Evolutionary conservation across 1,140 invertebrate genomes (phyloP), one percentile per base, ranked within the genome.

Genomic region (Trachymyrmex septentrionalis): DNA sequence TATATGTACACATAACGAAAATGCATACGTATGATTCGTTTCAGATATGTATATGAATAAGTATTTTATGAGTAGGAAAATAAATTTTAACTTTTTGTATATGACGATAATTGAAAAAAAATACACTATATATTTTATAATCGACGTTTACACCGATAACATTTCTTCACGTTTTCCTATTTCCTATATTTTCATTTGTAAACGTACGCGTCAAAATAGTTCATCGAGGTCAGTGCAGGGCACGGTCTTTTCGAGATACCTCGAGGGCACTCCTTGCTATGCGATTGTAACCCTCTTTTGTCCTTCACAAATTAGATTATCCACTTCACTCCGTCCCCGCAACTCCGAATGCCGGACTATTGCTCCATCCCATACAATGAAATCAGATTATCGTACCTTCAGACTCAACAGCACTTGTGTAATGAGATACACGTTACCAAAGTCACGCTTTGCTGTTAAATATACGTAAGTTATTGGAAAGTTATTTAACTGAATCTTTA

Each of bases 41-140:
- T 63, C 10, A n/a, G 1, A 4, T 21, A 21, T 71, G 27, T 63
- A 12, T 67, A 66, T 44, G 12, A 9, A 72, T n/a, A 34, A 88
- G 0, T 80, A 75, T 80, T 86, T 88, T 88, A 75, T 24, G 64
- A 61, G 12, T 67, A 55, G 66, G 10, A 55, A 75, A 48, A 34
- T 81, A 88, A 67, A 88, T 73, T 66, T 27, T 88, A 85, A 72
- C 24, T 67, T 86, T 86, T 67, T 88, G 12, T 80, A 86, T 57
- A 3, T 21, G 30, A 72, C 10, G 55, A n/a, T 81, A n/a, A 69
- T 69, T 24, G 9, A 44, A 44, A 44, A 38, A 44, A 81, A 81
- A 81, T 71, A 69, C 10, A 69, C 24, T 30, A 10, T 55, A 64
- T 69, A 69, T 81, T 81, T 81, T 81, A 55, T 48, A 34, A 27